Conservation (phyloP, 2,888 invertebrate species). For the Selenia dentaria region DNA sequence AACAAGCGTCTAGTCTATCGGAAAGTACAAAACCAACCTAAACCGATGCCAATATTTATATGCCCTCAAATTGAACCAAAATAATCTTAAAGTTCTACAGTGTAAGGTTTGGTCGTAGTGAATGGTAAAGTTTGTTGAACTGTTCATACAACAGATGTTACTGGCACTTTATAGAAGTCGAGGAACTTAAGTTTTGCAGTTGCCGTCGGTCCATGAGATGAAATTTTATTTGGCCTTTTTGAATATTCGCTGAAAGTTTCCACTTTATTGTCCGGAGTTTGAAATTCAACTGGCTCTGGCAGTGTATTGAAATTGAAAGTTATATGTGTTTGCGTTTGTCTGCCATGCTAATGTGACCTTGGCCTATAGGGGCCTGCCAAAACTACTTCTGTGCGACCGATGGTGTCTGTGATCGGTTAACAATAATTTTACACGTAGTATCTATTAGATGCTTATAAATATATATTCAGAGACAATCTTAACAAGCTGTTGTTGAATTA, state of each 20-base stretch:
- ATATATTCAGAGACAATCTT: too few relatives aligned
- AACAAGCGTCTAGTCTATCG: constrained; percentile 61
- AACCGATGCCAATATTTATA: constrained; percentile 37
- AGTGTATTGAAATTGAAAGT: constrained; percentile 30
- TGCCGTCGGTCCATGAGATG: constrained; percentile 61
- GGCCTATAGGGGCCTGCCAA: constrained; percentile 2
- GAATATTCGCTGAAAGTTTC: constrained; percentile 59
- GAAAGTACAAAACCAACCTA: constrained; percentile 65
- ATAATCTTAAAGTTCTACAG: constrained; percentile 22
- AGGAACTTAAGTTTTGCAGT: constrained; percentile 65
- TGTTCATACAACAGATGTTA: constrained; percentile 78
- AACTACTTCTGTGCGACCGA: too few relatives aligned
- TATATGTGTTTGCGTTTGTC: constrained; percentile 20
- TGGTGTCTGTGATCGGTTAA: too few relatives aligned
- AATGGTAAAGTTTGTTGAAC: constrained; percentile 42
- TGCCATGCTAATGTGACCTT: constrained; percentile 25
- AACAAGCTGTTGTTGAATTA: too few relatives aligned
- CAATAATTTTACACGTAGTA: too few relatives aligned
- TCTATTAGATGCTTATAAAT: too few relatives aligned
- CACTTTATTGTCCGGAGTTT: constrained; percentile 33
- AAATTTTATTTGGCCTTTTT: constrained; percentile 77
- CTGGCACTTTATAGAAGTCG: constrained; percentile 65
- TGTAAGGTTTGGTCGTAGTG: constrained; percentile 31
- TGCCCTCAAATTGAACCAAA: constrained; percentile 21
- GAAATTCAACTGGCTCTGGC: constrained; percentile 22